phyloP scores from a whole-genome alignment of 2,888 invertebrate species.

The Elegia similella region DNA sequence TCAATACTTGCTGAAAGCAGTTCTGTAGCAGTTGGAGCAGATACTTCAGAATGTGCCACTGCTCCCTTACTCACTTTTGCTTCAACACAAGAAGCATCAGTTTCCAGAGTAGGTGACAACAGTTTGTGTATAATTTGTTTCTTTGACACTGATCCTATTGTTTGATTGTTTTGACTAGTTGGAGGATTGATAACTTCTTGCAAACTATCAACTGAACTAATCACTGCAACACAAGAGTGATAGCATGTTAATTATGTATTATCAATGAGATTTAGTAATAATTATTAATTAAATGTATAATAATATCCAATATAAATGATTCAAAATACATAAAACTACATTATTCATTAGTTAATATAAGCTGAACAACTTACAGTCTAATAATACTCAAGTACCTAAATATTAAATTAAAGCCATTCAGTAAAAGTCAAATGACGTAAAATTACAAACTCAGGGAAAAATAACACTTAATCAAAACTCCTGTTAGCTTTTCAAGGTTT shows the following conservation, averaged over 20 bases:
- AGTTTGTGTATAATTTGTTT: constrained; percentile 42
- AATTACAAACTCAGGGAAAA: not conserved
- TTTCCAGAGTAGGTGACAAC: constrained; percentile 38
- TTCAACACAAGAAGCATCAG: constrained; percentile 36
- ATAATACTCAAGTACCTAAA: no score
- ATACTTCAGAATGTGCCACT: constrained; percentile 38
- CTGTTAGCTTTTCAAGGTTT: constrained; percentile 13
- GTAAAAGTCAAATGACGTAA: not conserved
- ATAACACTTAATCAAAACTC: not conserved
- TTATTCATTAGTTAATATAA: no score
- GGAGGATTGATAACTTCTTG: constrained; percentile 60
- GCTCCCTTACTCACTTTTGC: constrained; percentile 45
- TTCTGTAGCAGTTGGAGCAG: constrained; percentile 60
- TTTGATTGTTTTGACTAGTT: constrained; percentile 68
- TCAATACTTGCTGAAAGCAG: constrained; percentile 70
- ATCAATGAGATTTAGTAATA: no score
- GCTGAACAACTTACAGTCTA: no score
- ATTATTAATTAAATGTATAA: no score
- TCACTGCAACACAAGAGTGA: constrained; percentile 52
- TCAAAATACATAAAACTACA: no score
- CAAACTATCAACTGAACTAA: constrained; percentile 70
- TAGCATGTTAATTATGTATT: constrained; percentile 8
- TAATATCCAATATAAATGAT: not conserved
- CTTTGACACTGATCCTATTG: constrained; percentile 42
- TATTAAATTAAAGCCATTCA: no score